phyloP scores from a whole-genome alignment of 2,888 invertebrate species.

The Strigamia transsilvanica region DNA sequence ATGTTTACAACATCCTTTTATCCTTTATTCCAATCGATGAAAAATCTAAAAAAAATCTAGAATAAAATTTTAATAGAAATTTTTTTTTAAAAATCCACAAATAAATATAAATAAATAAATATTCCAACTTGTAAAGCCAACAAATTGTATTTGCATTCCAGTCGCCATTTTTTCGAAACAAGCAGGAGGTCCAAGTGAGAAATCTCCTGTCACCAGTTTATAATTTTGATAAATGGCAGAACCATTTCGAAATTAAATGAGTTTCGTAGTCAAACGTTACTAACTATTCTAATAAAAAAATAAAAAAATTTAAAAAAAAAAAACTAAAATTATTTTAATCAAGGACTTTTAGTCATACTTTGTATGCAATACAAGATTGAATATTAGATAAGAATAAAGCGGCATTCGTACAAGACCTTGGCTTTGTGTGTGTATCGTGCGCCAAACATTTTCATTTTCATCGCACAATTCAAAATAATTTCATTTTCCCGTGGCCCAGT shows the following conservation, averaged over 20 bases:
- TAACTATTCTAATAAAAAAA: neutral
- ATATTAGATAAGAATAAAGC: neutral
- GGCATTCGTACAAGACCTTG: neutral
- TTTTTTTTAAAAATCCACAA: neutral
- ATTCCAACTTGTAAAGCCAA: neutral
- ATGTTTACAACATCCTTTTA: neutral
- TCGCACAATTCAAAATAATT: too few species aligned
- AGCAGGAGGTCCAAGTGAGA: slow-evolving; percentile 21
- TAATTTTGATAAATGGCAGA: slow-evolving; percentile 29
- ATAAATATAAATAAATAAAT: neutral
- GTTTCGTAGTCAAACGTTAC: neutral
- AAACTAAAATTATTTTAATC: neutral
- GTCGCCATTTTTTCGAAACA: neutral
- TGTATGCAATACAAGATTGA: neutral
- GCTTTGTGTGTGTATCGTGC: neutral
- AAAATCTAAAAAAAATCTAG: neutral
- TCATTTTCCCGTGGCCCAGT: too few species aligned
- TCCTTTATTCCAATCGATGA: too few species aligned
- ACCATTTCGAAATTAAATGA: neutral
- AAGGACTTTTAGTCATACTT: neutral
- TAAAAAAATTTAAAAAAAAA: neutral
- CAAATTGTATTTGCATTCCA: neutral
- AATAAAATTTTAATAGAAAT: too few species aligned
- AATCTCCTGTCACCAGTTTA: slow-evolving; percentile 26
- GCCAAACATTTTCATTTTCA: too few species aligned